Base-by-base conservation (phyloP, 2,113 vertebrate species). In the Hydropotes inermis region DNA sequence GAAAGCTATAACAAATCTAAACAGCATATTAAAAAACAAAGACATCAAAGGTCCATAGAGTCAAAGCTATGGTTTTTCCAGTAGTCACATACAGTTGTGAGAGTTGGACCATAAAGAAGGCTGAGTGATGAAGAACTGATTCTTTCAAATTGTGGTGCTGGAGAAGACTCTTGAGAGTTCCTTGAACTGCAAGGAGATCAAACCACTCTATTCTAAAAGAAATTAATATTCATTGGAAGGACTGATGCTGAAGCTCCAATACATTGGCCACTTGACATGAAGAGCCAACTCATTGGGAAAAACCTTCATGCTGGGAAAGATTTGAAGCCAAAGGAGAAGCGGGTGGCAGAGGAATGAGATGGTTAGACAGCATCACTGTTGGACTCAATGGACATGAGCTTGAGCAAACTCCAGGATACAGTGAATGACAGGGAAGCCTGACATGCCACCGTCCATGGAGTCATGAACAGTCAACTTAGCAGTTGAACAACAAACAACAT, bases 381-480 rank as follows among this genome's bases (percentile, higher is more conserved):
- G n/a, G n/a, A 70, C n/a, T 2, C n/a, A 39, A 39, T 6, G 67
- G 67, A 39, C 19, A 39, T 39, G 67, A 70, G 64, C n/a, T 70
- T 70, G 19, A 39, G 19, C 19, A 70, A 23, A 70, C 67, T 70
- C 67, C n/a, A 23, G n/a, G n/a, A 70, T 39, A 39, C 11, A 70
- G 64, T 70, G 64, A 70, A 23, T 21, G 19, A 21, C 17, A 21
- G 64, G n/a, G 64, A 36, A 70, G 17, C 9, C n/a, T 36, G 64
- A 11, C 1, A 4, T 36, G 64, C 64, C 36, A 36, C 64, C 0
- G 0, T n/a, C n/a, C 17, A 70, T 36, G 64, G n/a, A 70, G 19
- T 70, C 2, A 0, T 23, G n/a, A 39, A 70, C 10, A 39, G 67
- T 23, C 67, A 74, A 7, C 21, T 74, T 39, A 39, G 67, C 67